These are phyloP conservation scores for Phallusia fumigata DNA, from an alignment of 23 tunicate genomes.

Conservation along the genomic window DNA sequence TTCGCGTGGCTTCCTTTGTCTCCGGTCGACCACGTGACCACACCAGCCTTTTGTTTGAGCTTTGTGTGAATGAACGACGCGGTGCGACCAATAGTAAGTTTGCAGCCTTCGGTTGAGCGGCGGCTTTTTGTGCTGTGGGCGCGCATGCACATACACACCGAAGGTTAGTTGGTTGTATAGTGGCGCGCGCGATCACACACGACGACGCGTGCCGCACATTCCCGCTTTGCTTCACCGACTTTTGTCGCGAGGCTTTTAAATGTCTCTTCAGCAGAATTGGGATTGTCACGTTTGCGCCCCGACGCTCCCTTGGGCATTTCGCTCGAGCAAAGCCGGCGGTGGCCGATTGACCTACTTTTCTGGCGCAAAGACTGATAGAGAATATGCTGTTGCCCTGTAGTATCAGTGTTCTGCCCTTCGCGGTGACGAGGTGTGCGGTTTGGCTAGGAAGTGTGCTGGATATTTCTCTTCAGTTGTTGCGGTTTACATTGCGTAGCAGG, in stretches of 20 bases:
- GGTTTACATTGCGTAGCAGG: neutral
- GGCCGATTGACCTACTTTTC: neutral
- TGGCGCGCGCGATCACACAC: too few species aligned
- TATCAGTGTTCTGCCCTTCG: neutral
- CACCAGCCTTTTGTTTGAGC: neutral
- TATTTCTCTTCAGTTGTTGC: slow-evolving; percentile 8
- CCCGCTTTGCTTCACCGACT: slow-evolving; percentile 6
- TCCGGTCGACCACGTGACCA: slow-evolving; percentile 22
- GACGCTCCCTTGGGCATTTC: neutral
- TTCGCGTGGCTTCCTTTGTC: slow-evolving; percentile 20
- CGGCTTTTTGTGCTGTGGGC: neutral
- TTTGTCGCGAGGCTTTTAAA: slow-evolving; percentile 5
- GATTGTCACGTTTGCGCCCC: slow-evolving; percentile 9
- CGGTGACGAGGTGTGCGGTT: neutral
- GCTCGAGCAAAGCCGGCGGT: slow-evolving; percentile 3
- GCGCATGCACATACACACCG: too few species aligned
- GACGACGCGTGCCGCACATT: slow-evolving; percentile 2
- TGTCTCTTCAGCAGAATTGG: neutral
- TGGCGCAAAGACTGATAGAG: neutral
- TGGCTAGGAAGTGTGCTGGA: neutral
- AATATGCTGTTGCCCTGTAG: neutral
- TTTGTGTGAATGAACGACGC: slow-evolving; percentile 18
- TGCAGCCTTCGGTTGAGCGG: neutral
- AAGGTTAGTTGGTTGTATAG: too few species aligned
- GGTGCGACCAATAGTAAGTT: slow-evolving; percentile 1